These are phyloP conservation scores for Rhopalosiphum maidis DNA, from an alignment of 1,140 invertebrate genomes.

Conservation along the genomic window DNA sequence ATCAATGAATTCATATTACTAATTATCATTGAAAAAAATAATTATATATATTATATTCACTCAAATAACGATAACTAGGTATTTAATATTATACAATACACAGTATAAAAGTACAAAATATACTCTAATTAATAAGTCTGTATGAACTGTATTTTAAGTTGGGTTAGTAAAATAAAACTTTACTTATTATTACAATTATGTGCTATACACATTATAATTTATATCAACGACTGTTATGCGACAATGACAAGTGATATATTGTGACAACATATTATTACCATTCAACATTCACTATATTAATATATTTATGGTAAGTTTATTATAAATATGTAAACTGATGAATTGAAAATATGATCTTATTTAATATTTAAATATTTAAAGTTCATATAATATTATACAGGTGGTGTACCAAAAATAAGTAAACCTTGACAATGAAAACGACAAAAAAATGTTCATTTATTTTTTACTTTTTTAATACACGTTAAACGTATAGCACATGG, in stretches of 20 bases:
- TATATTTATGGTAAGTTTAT: neutral
- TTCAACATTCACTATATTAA: neutral
- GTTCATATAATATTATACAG: neutral
- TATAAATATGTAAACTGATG: neutral
- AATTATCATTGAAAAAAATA: too few species aligned
- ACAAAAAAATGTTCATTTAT: neutral
- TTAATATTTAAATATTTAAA: neutral
- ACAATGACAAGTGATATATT: neutral
- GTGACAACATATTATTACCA: neutral
- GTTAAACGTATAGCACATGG: neutral
- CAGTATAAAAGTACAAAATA: too few species aligned
- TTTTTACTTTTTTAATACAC: neutral
- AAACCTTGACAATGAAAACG: neutral
- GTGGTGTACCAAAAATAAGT: neutral
- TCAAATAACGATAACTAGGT: too few species aligned
- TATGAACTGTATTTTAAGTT: too few species aligned
- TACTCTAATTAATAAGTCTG: too few species aligned
- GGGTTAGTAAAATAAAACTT: neutral
- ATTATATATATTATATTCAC: too few species aligned
- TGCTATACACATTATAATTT: neutral
- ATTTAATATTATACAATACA: too few species aligned
- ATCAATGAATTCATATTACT: too few species aligned
- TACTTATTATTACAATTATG: neutral
- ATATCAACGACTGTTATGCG: neutral
- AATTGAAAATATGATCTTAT: neutral